Conservation (phyloP, 2,797 vertebrate genomes). For the Rhabdophis nuchalis region DNA sequence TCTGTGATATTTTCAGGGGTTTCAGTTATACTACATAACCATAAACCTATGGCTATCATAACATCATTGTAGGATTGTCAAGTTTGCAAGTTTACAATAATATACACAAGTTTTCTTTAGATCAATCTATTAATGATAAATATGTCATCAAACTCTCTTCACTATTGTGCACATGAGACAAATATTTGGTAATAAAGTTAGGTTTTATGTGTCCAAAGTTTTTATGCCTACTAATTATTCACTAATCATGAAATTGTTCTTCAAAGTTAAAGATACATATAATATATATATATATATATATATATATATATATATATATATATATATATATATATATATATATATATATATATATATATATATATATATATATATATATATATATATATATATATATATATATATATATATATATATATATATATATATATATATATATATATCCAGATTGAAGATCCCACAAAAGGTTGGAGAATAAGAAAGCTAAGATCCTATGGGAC, state of each 20-base stretch:
- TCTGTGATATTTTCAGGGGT: neutral
- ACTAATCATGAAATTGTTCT: neutral
- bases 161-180: neutral
- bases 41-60: neutral
- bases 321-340: too few species aligned
- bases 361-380: too few species aligned
- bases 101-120: neutral
- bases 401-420: too few species aligned
- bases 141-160: neutral
- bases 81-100: neutral
- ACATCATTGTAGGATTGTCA: neutral
- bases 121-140: neutral
- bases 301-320: too few species aligned
- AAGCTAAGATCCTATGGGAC: neutral
- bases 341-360: too few species aligned
- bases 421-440: too few species aligned
- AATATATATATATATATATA: too few species aligned
- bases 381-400: too few species aligned
- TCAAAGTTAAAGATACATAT: neutral
- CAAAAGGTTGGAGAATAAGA: neutral
- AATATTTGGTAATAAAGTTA: neutral
- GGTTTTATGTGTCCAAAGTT: neutral
- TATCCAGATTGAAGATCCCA: neutral
- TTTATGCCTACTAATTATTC: neutral
- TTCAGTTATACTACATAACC: neutral